Evolutionary conservation across 2,797 vertebrate species (phyloP).

Genomic region (Diglossa cyanea): DNA sequence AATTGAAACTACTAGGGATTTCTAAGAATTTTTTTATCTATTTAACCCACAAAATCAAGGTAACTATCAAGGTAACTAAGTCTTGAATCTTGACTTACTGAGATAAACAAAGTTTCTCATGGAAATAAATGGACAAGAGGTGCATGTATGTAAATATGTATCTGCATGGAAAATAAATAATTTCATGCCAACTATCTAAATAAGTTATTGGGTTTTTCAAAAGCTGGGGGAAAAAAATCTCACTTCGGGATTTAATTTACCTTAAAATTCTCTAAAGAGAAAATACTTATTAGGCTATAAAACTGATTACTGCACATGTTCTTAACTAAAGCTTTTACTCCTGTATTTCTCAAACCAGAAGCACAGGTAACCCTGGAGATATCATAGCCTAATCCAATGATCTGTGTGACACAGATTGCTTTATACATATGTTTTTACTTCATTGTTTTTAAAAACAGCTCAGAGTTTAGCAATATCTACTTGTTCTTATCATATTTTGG

Average conservation of each 20-base stretch:
- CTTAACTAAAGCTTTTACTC: background rate
- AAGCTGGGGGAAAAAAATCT: background rate
- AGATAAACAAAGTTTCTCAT: background rate
- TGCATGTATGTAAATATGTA: background rate
- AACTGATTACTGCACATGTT: background rate
- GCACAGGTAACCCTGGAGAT: background rate
- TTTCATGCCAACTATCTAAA: background rate
- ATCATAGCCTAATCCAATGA: background rate
- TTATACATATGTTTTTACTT: background rate
- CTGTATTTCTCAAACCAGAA: background rate
- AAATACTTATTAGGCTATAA: background rate
- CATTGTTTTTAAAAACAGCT: background rate
- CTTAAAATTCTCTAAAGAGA: background rate
- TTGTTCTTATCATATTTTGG: background rate
- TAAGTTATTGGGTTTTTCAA: background rate
- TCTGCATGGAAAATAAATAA: background rate
- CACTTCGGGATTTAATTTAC: background rate
- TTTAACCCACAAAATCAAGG: background rate
- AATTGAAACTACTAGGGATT: background rate
- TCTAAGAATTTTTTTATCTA: background rate
- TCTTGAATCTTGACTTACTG: background rate
- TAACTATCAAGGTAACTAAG: background rate
- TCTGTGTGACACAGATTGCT: background rate
- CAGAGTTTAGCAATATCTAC: background rate
- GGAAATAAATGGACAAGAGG: background rate